Percentiles rank a stretch among this genome's conserved stretches.
phyloP scores from a whole-genome alignment of 2,888 invertebrate species.

The Epistrophella euchroma region DNA sequence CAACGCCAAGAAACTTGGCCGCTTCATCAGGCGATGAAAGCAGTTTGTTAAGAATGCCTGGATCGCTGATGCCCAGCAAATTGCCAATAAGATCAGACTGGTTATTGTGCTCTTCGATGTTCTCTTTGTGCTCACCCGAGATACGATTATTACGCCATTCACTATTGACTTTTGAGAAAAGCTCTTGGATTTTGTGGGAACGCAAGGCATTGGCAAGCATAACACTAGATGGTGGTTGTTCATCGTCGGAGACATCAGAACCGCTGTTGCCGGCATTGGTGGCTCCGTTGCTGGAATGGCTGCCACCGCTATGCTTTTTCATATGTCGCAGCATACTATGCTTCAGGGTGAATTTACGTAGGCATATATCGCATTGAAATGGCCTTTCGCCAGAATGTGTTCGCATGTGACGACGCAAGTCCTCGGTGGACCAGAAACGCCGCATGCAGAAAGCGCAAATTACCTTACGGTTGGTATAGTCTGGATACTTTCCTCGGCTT shows the following conservation, averaged over 20 bases:
- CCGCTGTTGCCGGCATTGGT: conserved; percentile 79
- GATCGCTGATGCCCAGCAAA: conserved; percentile 93
- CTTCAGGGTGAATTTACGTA: conserved; percentile 94
- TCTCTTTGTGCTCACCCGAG: conserved; percentile 81
- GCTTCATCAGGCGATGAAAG: conserved; percentile 93
- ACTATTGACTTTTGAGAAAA: conserved; percentile 80
- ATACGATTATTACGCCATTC: conserved; percentile 81
- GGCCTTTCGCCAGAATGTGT: conserved; percentile 97
- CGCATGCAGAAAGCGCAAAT: conserved; percentile 96
- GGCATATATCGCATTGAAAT: conserved; percentile 95
- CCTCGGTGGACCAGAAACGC: conserved; percentile 97
- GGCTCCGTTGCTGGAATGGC: conserved; percentile 82
- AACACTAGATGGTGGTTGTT: conserved; percentile 78
- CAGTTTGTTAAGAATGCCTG: conserved; percentile 92
- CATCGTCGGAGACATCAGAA: conserved; percentile 83
- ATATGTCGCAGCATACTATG: conserved; percentile 97
- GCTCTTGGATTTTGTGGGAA: conserved; percentile 81
- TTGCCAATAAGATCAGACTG: conserved; percentile 93
- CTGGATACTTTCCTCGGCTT: conserved; percentile 92
- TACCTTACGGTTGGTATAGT: conserved; percentile 94
- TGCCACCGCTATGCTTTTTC: conserved; percentile 92
- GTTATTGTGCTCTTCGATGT: conserved; percentile 78
- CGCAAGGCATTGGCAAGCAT: conserved; percentile 77
- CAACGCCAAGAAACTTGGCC: conserved; percentile 93
- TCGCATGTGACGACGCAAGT: conserved; percentile 95